A percentile compares a stretch with the other conserved stretches of the same genome.
phyloP scores from a whole-genome alignment of 2,797 vertebrate species.

The Melanotaenia nigrans region DNA sequence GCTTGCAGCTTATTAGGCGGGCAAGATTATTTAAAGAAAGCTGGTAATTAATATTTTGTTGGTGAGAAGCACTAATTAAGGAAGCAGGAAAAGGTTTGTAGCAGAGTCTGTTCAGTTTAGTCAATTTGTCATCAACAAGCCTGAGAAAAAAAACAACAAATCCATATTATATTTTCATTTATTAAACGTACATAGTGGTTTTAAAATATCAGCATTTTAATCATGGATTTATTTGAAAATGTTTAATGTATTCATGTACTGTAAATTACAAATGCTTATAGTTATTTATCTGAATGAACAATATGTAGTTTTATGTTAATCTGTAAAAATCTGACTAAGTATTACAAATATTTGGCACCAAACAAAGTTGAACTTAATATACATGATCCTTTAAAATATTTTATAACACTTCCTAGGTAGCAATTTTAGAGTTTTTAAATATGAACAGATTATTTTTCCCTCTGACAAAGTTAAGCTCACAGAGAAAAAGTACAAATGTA shows the following conservation, averaged over 20 bases:
- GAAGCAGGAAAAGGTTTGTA: constrained; percentile 23
- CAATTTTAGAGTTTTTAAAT: constrained; percentile 26
- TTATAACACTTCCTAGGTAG: constrained; percentile 38
- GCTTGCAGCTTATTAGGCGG: constrained; percentile 35
- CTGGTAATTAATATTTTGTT: constrained; percentile 54
- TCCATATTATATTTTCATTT: constrained; percentile 60
- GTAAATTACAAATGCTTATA: constrained; percentile 53
- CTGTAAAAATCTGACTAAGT: constrained; percentile 45
- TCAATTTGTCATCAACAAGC: constrained; percentile 41
- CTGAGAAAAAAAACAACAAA: constrained; percentile 30
- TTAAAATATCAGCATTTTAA: constrained; percentile 54
- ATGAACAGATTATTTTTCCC: constrained; percentile 22
- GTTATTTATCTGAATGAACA: constrained; percentile 38
- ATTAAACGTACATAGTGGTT: constrained; percentile 57
- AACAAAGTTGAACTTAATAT: constrained; percentile 35
- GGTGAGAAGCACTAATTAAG: constrained; percentile 53
- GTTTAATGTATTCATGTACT: constrained; percentile 32
- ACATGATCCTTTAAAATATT: constrained; percentile 34
- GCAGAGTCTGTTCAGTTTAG: constrained; percentile 36
- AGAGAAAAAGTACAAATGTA: constrained; percentile 64
- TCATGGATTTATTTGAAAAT: constrained; percentile 42
- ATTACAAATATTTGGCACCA: constrained; percentile 62
- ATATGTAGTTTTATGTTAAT: constrained; percentile 55
- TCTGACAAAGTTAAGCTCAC: constrained; percentile 41
- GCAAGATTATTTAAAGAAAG: constrained; percentile 48